Conservation (phyloP, 2,113 vertebrate genomes). For the Cervus canadensis region DNA sequence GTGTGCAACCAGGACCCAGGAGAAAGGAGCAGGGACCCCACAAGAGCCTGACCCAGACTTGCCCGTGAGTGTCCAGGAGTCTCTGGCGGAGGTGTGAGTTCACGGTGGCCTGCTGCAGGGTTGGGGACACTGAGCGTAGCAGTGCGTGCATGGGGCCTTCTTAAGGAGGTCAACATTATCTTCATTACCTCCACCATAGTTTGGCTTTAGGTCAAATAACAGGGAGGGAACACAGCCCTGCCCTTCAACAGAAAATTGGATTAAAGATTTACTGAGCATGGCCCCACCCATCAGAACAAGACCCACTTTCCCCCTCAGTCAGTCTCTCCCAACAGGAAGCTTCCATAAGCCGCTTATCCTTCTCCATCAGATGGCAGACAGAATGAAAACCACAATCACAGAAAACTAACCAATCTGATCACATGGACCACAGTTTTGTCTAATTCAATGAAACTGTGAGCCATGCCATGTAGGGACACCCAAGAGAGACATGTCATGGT, state of each 20-base stretch:
- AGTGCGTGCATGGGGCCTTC: rapidly evolving
- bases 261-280: not conserved
- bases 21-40: not conserved
- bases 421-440: not conserved
- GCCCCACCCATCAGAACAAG: not conserved
- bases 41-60: not conserved
- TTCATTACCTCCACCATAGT: not conserved
- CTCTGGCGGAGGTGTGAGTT: not conserved
- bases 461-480: not conserved
- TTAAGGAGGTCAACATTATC: not conserved
- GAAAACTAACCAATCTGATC: not conserved
- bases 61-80: not conserved
- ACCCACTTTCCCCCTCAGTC: not conserved
- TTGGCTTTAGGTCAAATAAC: not conserved
- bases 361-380: not conserved
- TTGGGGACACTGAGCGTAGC: not conserved
- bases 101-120: rapidly evolving
- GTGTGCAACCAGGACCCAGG: not conserved
- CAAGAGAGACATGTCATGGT: not conserved
- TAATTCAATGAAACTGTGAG: not conserved
- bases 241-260: not conserved
- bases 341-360: not conserved
- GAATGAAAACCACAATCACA: not conserved
- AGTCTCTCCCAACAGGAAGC: not conserved
- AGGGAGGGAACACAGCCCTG: not conserved